A percentile compares a stretch with the other conserved stretches of the same genome.
Conservation (phyloP, 2,113 vertebrate species). For the Saguinus midas region DNA sequence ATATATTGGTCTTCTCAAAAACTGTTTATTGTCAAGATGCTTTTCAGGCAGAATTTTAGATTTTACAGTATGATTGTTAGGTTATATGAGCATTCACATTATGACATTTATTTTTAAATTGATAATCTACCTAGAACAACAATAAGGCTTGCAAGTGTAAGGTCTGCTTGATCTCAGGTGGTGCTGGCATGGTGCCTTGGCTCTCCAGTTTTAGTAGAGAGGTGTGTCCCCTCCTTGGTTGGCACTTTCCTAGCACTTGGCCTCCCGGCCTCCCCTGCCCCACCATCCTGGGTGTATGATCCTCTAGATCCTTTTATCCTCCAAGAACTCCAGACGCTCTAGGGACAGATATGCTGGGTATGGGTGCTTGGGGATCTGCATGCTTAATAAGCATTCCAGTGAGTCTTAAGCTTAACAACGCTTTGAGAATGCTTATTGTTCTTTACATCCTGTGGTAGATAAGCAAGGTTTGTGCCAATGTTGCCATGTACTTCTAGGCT, state of each 20-base stretch:
- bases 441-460: not conserved
- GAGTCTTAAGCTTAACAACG: not conserved
- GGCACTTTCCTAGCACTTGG: not conserved
- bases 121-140: not conserved
- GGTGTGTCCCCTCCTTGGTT: no score
- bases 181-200: not conserved
- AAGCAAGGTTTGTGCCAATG: not conserved
- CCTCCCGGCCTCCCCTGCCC: not conserved
- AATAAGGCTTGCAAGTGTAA: not conserved
- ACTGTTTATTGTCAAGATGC: not conserved
- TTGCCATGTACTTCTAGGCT: not conserved
- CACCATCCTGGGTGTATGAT: not conserved
- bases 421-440: not conserved
- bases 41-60: slow-evolving; percentile 1
- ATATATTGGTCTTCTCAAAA: not conserved
- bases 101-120: not conserved
- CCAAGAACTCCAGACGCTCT: not conserved
- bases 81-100: not conserved
- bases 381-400: not conserved
- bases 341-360: not conserved
- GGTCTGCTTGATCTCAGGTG: not conserved
- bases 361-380: not conserved
- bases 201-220: not conserved
- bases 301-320: not conserved
- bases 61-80: not conserved